phyloP scores from a whole-genome alignment of 2,888 invertebrate species.

The Polia nebulosa region DNA sequence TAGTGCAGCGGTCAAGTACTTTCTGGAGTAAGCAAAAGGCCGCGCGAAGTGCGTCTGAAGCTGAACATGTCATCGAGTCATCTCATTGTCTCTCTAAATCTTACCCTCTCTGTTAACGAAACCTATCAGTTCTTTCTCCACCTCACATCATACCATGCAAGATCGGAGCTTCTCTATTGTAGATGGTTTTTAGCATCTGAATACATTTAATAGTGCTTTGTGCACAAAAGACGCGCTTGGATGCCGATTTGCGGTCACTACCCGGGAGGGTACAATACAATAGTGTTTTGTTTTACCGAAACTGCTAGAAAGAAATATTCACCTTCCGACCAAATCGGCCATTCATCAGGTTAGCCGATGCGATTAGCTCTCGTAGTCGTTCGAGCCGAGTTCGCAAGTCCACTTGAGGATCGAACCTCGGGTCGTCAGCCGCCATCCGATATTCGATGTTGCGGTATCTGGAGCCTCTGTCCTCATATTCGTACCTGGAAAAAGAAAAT shows the following conservation, averaged over 20 bases:
- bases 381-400: constrained; percentile 87
- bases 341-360: constrained; percentile 95
- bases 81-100: neutral
- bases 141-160: neutral
- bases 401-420: constrained; percentile 89
- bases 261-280: neutral
- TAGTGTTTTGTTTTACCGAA: neutral
- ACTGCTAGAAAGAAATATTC: constrained; percentile 58
- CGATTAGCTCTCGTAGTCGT: constrained; percentile 89
- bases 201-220: neutral
- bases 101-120: neutral
- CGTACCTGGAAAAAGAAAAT: constrained; percentile 72
- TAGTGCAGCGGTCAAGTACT: neutral
- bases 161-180: neutral
- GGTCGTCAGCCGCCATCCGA: constrained; percentile 89
- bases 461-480: constrained; percentile 82
- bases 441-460: constrained; percentile 87
- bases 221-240: neutral
- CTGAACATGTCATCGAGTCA: neutral
- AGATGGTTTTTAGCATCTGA: neutral
- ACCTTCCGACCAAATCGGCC: constrained; percentile 95
- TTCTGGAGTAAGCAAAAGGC: neutral
- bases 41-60: neutral
- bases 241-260: neutral
- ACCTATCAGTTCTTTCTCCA: neutral